Evolutionary conservation across 92 coral and sea anemone species (phyloP), one percentile per base, ranked within the genome.

Genomic region (Parazoanthus swiftii): DNA sequence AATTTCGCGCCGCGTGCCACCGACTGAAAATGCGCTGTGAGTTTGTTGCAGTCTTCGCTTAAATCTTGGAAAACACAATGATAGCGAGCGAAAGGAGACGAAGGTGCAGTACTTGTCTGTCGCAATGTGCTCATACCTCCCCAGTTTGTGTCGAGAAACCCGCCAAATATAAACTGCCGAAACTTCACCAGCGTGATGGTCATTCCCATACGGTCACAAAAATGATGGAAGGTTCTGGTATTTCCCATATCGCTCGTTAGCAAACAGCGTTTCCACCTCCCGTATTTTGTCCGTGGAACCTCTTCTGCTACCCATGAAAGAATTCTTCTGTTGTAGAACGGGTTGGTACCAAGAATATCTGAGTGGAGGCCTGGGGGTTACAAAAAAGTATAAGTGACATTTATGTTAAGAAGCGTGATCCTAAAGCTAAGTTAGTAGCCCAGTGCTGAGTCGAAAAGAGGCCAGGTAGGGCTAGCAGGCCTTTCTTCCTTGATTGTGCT

Each of bases 81-180:
- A 51, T 10, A 51, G 58, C 16, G 16, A 51, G 58, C 15, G 58
- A 10, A 10, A 51, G 58, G 58, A 8, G 58, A 16, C 58, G 16
- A 51, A 51, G 58, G 16, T 8, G 58, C 58, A 51, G 58, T 51
- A 51, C 2, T 51, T 26, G 33, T n/a, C 39, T 7, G 76, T 42
- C 33, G 26, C 11, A 42, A 16, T 6, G 66, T 33, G 25, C 26
- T 26, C 43, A 5, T 67, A 82, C 86, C 86, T 82, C 86, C 86
- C 86, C 86, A 82, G 86, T 82, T 82, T 65, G 86, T 82, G 76
- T 82, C 86, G 4, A 82, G 86, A 66, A 82, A 82, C 38, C 86
- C 86, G 4, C 86, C 86, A n/a, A 82, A 82, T 39, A 82, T 82
- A 54, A 18, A 37, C 75, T 82, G 50, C 7, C 86, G 75, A 66